Evolutionary conservation across 2,113 vertebrate genomes (phyloP), one percentile per base, ranked within the genome.

Genomic region (Lucifuga dentata): DNA sequence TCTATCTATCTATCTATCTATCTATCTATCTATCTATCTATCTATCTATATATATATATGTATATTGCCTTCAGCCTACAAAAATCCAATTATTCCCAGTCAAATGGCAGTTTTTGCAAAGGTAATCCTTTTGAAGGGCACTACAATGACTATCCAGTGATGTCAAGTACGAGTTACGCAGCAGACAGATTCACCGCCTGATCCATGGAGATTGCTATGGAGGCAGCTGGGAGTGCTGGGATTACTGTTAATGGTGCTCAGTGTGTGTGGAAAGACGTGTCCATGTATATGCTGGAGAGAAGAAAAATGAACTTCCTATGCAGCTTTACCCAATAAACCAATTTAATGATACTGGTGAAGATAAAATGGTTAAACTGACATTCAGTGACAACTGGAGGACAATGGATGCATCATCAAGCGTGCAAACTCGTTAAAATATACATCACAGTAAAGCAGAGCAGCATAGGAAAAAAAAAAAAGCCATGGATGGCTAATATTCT

Each of bases 351-450:
- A 52, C 68, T 52, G 64, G 40, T 73, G 73, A 76, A 76, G 73
- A 80, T 78, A 68, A 76, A 80, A 73, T 52, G 50, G 68, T 66
- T 57, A 83, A 83, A 61, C 35, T 60, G 72, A 80, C 85, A 78
- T 53, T 39, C 16, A n/a, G 45, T 19, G 51, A 80, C 80, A 84
- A 52, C 48, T 79, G 81, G 78, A 85, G 87, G 84, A 68, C 86
- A 87, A 73, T 46, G 50, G 74, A 67, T 67, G 76, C 73, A 81
- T 77, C 76, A 59, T 36, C 17, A 43, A 68, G 52, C 51, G 24
- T 60, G 43, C 5, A 8, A 17, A 32, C 53, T 33, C 13, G 41
- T 65, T 65, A 68, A 79, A 64, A 62, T 73, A 65, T 84, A 81
- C 60, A 80, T 83, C 75, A 76, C 33, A 5, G 49, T 49, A 17